A percentile compares a stretch with the other conserved stretches of the same genome.
Conservation (phyloP, 2,888 invertebrate genomes). For the Polietes domitor region DNA sequence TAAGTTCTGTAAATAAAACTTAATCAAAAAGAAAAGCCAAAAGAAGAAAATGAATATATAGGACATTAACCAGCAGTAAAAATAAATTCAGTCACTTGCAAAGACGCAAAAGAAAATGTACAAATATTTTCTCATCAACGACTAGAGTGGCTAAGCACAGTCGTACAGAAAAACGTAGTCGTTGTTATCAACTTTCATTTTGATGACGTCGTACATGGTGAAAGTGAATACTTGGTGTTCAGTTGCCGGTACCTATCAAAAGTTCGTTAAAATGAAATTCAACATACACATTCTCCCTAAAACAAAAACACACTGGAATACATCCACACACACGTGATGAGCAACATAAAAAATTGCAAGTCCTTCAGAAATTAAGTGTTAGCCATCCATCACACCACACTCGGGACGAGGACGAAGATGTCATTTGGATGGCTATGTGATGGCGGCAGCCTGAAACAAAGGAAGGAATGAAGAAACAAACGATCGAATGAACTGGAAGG, state of each 20-base stretch:
- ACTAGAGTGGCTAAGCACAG: neutral
- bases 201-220: neutral
- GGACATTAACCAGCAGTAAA: neutral
- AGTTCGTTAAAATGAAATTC: neutral
- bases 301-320: neutral
- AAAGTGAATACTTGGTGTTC: neutral
- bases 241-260: slow-evolving; percentile 16
- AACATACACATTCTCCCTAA: neutral
- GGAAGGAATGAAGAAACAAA: neutral
- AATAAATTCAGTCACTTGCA: slow-evolving; percentile 40
- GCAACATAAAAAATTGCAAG: neutral
- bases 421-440: neutral
- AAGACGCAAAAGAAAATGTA: neutral
- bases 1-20: slow-evolving; percentile 41
- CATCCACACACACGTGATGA: neutral
- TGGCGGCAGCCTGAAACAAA: too few relatives aligned
- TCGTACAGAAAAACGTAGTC: neutral
- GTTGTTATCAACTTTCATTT: neutral
- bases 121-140: neutral
- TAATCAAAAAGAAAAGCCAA: slow-evolving; percentile 8
- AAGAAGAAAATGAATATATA: too few relatives aligned
- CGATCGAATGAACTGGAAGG: neutral
- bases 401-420: slow-evolving; percentile 1
- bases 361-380: slow-evolving; percentile 50
- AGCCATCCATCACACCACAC: slow-evolving; percentile 43